Conservation (phyloP, 2,797 vertebrate genomes). For the Acipenser ruthenus region DNA sequence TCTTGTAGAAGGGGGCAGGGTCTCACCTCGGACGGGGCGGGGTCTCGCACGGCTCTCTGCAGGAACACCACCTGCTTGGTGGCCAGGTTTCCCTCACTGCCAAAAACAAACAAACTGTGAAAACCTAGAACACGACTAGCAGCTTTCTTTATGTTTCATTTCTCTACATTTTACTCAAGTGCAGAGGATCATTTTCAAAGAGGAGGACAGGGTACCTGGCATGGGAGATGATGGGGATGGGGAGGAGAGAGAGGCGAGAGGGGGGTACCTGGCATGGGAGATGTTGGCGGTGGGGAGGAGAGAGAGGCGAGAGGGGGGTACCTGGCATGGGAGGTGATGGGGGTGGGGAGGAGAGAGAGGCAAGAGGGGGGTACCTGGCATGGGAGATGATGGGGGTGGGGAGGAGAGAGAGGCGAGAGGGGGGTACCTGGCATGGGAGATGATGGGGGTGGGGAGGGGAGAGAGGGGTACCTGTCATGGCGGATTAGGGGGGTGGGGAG, state of each 20-base stretch:
- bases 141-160: too few species aligned
- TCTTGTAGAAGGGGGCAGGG: too few species aligned
- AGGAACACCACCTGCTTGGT: conserved; percentile 94
- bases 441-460: background rate
- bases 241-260: too few species aligned
- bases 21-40: conserved; percentile 43
- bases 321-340: too few species aligned
- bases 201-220: too few species aligned
- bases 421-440: too few species aligned
- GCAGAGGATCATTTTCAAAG: background rate
- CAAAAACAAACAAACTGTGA: conserved; percentile 29
- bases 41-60: conserved; percentile 68
- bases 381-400: too few species aligned
- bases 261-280: too few species aligned
- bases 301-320: too few species aligned
- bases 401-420: too few species aligned
- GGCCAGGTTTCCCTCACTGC: conserved; percentile 87
- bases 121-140: background rate
- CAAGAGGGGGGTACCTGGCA: background rate
- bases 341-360: background rate
- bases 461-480: conserved; percentile 74
- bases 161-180: background rate
- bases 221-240: too few species aligned
- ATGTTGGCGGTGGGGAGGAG: too few species aligned
- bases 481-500: conserved; percentile 86